Conservation (phyloP, 2,888 invertebrate species). For the Apoda limacodes region DNA sequence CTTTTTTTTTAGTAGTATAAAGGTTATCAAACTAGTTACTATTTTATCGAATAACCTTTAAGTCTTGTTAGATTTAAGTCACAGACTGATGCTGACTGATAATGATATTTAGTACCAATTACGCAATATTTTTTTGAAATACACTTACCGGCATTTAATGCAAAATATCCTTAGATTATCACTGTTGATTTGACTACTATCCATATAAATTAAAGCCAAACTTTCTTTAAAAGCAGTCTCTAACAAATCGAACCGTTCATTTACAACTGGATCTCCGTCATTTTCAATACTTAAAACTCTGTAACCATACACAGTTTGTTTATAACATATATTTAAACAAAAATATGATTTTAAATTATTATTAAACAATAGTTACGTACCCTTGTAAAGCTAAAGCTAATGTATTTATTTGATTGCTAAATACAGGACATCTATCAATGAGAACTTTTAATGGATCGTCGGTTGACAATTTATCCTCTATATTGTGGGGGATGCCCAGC, state of each 20-base stretch:
- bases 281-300: constrained; percentile 31
- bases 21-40: no score
- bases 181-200: constrained; percentile 22
- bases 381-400: constrained; percentile 34
- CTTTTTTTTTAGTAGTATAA: no score
- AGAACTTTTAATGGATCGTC: constrained; percentile 31
- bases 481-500: constrained; percentile 35
- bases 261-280: constrained; percentile 18
- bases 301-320: no score
- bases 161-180: constrained; percentile 25
- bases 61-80: no score
- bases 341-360: no score
- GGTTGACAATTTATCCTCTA: constrained; percentile 40
- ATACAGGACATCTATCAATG: constrained; percentile 28
- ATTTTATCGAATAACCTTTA: no score
- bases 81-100: no score
- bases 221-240: constrained; percentile 30
- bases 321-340: no score
- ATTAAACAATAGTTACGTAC: constrained; percentile 24
- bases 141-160: constrained; percentile 24
- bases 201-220: constrained; percentile 27
- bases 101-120: no score
- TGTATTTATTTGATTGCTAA: constrained; percentile 30
- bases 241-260: constrained; percentile 25
- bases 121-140: no score